These are phyloP conservation scores for Marcusenius ussheri DNA, from an alignment of 2,113 vertebrate genomes.

Conservation along the genomic window DNA sequence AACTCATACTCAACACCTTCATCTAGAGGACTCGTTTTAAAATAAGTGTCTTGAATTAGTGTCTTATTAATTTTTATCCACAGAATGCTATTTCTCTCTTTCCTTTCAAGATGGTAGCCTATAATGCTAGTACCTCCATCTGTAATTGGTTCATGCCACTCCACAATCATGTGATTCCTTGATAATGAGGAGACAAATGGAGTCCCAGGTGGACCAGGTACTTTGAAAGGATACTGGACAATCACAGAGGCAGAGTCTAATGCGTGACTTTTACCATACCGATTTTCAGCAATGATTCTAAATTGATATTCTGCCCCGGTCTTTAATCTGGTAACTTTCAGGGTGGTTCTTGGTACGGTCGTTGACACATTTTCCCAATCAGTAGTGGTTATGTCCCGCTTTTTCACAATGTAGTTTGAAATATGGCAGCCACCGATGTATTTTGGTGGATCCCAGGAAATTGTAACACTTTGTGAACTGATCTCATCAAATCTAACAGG, in stretches of 20 bases:
- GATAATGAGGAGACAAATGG: slow-evolving; percentile 78
- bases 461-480: slow-evolving; percentile 84
- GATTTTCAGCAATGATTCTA: slow-evolving; percentile 94
- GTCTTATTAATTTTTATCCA: slow-evolving; percentile 94
- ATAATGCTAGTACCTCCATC: slow-evolving; percentile 86
- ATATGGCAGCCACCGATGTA: slow-evolving; percentile 89
- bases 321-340: slow-evolving; percentile 85
- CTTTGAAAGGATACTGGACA: slow-evolving; percentile 93
- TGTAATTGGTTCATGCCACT: slow-evolving; percentile 91
- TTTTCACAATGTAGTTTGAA: slow-evolving; percentile 94
- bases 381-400: slow-evolving; percentile 85
- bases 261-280: slow-evolving; percentile 89
- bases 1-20: slow-evolving; percentile 96
- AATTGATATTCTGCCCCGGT: slow-evolving; percentile 96
- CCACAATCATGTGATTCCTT: slow-evolving; percentile 84
- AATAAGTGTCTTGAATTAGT: slow-evolving; percentile 80
- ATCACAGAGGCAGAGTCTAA: slow-evolving; percentile 77
- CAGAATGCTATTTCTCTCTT: slow-evolving; percentile 95
- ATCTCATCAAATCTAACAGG: slow-evolving; percentile 90
- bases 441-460: slow-evolving; percentile 86
- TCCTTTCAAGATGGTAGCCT: slow-evolving; percentile 93
- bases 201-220: slow-evolving; percentile 92
- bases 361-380: slow-evolving; percentile 85
- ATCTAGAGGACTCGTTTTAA: slow-evolving; percentile 85
- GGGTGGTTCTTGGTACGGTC: slow-evolving; percentile 79